Base-by-base conservation (phyloP, 2,888 invertebrate species). In the Daptonema setosum region DNA sequence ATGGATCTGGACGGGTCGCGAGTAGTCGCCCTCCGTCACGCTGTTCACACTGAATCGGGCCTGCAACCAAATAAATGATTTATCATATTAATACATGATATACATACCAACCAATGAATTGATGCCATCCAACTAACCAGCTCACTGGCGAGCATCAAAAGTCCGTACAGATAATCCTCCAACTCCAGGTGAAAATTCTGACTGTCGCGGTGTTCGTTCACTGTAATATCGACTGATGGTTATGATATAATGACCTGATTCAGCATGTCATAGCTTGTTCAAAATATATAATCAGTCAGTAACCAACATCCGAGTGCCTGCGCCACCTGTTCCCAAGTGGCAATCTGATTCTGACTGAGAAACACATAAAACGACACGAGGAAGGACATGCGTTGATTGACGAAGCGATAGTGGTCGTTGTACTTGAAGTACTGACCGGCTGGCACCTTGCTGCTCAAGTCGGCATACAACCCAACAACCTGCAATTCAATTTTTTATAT, bases 151-250 rank as follows among this genome's bases (percentile, higher is more conserved):
- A 90, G 73, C 67, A 81, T 80, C 22, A 90, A 74, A 14, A 88
- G 72, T 0, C 90, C 90, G 71, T 69, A 66, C 25, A 91, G 75
- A 66, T 85, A 90, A 68, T 90, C 90, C 71, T 91, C 90, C 29
- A 90, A 75, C 63, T 90, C 88, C 63, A 90, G 74, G 67, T 87
- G 87, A 67, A 90, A 85, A 0, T 84, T 85, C n/a, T 81, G 78
- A 35, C 79, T 76, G 60, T 78, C 29, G 35, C 24, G 22, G 28
- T 5, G 14, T 14, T 17, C 14, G 24, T 17, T 5, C 52, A 17
- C 5, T 5, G n/a, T n/a, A 52, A 35, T 30, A n/a, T 29, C 24
- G 52, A 25, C 26, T 28, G 29, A 2, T 26, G 30, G 5, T 24
- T 24, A 14, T 3, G 28, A 52, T 11, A 25, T 26, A 28, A 5